A percentile compares a stretch with the other conserved stretches of the same genome.
Conservation (phyloP, 2,797 vertebrate genomes). For the Nannoperca obscura region DNA sequence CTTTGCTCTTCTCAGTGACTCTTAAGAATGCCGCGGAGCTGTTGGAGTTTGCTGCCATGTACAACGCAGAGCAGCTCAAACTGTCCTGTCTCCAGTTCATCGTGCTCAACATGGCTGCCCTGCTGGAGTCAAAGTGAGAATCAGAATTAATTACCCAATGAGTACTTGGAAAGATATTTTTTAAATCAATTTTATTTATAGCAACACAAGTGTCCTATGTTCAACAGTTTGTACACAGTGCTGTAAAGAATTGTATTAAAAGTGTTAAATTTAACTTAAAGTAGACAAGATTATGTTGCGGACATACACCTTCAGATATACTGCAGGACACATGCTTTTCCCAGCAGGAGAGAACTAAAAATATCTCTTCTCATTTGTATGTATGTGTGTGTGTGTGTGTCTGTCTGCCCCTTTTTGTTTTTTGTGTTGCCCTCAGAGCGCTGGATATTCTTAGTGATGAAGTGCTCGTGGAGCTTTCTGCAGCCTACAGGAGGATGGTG, state of each 20-base stretch:
- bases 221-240: background rate
- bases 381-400: slow-evolving; percentile 24
- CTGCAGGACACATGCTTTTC: background rate
- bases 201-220: background rate
- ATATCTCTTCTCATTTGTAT: slow-evolving; percentile 25
- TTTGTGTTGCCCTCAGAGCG: slow-evolving; percentile 84
- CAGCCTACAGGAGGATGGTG: slow-evolving; percentile 94
- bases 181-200: background rate
- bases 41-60: slow-evolving; percentile 93
- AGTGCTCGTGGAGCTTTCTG: slow-evolving; percentile 92
- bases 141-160: background rate
- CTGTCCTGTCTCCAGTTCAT: slow-evolving; percentile 97
- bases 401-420: slow-evolving; percentile 25
- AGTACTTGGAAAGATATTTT: background rate
- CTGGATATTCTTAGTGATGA: slow-evolving; percentile 95
- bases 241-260: background rate
- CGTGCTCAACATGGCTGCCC: slow-evolving; percentile 92
- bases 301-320: background rate
- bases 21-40: slow-evolving; percentile 95
- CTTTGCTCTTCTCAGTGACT: slow-evolving; percentile 87
- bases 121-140: slow-evolving; percentile 94
- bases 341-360: slow-evolving; percentile 21
- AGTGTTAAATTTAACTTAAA: background rate
- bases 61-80: slow-evolving; percentile 95
- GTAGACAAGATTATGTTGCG: background rate